Conservation (phyloP, 2,113 vertebrate species). For the Ia io region DNA sequence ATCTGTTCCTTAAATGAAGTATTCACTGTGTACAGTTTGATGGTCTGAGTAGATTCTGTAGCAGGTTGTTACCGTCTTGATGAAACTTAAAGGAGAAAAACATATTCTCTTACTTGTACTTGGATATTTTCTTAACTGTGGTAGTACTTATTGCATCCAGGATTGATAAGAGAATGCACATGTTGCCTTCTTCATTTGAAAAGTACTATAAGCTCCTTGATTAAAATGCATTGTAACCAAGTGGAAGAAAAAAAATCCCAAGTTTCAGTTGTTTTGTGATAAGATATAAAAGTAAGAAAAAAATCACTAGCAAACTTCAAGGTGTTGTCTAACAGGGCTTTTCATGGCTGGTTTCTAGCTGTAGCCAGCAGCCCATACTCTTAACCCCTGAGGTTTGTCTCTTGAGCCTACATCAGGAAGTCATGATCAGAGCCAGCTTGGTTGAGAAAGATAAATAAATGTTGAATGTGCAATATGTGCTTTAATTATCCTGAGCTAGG, state of each 20-base stretch:
- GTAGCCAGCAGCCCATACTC: not conserved
- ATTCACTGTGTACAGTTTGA: not conserved
- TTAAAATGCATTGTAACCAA: slow-evolving; percentile 3
- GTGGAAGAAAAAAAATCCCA: not conserved
- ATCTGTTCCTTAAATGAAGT: slow-evolving; percentile 39
- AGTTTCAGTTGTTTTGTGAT: slow-evolving; percentile 18
- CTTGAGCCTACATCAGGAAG: not conserved
- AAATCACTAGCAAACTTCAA: not conserved
- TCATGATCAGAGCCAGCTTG: not conserved
- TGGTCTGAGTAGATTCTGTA: slow-evolving; percentile 3
- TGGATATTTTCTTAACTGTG: slow-evolving; percentile 17
- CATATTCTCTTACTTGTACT: not conserved
- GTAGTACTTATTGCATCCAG: not conserved
- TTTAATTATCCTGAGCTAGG: slow-evolving; percentile 39
- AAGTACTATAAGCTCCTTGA: not conserved
- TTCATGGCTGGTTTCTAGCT: not conserved
- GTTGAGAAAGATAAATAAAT: slow-evolving; percentile 16
- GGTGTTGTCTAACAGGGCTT: not conserved
- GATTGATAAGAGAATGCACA: not conserved
- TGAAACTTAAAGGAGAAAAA: slow-evolving; percentile 20
- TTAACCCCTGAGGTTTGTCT: not conserved
- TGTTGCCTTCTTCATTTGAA: not conserved
- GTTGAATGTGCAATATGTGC: not conserved
- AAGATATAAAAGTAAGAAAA: slow-evolving; percentile 14
- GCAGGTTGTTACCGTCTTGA: not conserved